These are phyloP conservation scores for Gracilinanus agilis DNA, from an alignment of 2,113 vertebrate species.

Conservation along the genomic window DNA sequence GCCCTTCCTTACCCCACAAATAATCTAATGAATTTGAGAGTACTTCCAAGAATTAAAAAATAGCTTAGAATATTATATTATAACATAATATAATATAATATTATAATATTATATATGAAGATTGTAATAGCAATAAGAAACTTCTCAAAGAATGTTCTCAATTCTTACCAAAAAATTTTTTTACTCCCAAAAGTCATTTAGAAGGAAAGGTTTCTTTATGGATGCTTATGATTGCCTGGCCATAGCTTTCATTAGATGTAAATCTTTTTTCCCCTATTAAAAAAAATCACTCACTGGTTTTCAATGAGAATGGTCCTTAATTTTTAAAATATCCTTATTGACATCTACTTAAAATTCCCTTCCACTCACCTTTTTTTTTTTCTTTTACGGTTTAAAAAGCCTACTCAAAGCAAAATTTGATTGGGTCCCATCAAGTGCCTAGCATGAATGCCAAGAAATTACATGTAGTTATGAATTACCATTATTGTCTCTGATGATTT, in stretches of 20 bases:
- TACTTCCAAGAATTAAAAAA: constrained; percentile 39
- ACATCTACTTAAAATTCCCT: constrained; percentile 28
- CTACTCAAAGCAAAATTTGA: constrained; percentile 33
- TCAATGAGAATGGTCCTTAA: not conserved
- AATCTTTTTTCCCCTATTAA: constrained; percentile 23
- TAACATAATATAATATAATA: too few relatives aligned
- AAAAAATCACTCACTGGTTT: constrained; percentile 23
- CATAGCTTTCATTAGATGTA: not conserved
- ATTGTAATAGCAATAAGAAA: not conserved
- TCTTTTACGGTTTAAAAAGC: constrained; percentile 47
- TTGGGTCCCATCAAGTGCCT: not conserved
- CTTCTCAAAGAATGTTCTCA: not conserved
- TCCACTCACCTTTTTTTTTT: not conserved
- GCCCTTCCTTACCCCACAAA: not conserved
- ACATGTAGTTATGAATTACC: constrained; percentile 48
- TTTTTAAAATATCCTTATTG: constrained; percentile 41
- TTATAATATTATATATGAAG: constrained; percentile 38
- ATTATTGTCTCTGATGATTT: constrained; percentile 29
- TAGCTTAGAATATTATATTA: constrained; percentile 15
- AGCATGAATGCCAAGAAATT: constrained; percentile 26
- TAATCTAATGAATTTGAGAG: constrained; percentile 16
- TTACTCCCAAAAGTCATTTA: constrained; percentile 31
- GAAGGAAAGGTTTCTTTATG: constrained; percentile 11
- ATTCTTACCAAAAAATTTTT: not conserved
- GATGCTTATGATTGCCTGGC: not conserved